Percentiles rank a stretch among this genome's conserved stretches.
These are phyloP conservation scores for Anser brachyrhynchus DNA, from an alignment of 2,113 vertebrate species.

Conservation along the genomic window DNA sequence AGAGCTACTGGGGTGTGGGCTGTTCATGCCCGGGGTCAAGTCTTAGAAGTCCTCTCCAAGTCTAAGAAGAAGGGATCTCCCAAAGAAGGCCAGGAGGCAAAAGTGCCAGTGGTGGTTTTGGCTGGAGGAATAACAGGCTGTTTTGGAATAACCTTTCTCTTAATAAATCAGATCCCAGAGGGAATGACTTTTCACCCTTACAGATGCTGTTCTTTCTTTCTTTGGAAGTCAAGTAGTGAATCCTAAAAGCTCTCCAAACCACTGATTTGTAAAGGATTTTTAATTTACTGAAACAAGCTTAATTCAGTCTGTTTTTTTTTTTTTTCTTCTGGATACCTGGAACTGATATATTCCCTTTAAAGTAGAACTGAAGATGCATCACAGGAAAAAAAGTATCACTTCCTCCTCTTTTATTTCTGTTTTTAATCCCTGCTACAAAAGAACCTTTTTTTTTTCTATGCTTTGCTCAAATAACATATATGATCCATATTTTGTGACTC, in stretches of 20 bases:
- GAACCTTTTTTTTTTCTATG: not conserved
- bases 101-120: not conserved
- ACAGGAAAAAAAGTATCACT: not conserved
- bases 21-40: not conserved
- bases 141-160: constrained; percentile 31
- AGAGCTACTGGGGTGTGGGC: not conserved
- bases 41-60: not conserved
- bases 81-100: not conserved
- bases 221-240: constrained; percentile 8
- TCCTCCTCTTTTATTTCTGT: not conserved
- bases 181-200: not conserved
- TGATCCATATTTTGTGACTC: not conserved
- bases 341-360: not conserved
- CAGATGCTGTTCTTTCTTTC: constrained; percentile 1
- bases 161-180: constrained; percentile 7
- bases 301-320: not conserved
- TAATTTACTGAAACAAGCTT: constrained; percentile 28
- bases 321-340: not conserved
- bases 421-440: not conserved
- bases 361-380: not conserved
- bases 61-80: not conserved
- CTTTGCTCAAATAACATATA: not conserved
- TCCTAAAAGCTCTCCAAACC: constrained; percentile 10
- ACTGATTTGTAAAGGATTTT: not conserved
- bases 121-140: not conserved